Evolutionary conservation across 2,113 vertebrate genomes (phyloP).

Genomic region (Hassar affinis): DNA sequence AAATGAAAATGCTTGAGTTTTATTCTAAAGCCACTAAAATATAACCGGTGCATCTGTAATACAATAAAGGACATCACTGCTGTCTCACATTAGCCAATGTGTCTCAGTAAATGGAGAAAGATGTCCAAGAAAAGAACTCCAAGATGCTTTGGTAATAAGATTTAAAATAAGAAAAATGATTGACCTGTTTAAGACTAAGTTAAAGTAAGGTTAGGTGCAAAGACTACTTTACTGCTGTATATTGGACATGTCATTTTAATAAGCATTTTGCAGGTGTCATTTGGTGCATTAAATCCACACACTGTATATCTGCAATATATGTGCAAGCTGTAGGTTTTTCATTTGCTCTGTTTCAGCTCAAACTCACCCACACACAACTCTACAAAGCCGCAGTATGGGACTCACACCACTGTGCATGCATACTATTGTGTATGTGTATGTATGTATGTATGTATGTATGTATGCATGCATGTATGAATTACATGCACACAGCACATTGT

Average conservation of each 20-base stretch:
- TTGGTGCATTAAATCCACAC: not conserved
- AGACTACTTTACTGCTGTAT: not conserved
- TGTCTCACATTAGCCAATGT: not conserved
- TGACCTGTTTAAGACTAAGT: not conserved
- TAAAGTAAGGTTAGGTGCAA: not conserved
- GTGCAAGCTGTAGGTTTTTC: slow-evolving; percentile 2
- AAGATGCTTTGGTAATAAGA: not conserved
- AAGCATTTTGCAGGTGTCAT: not conserved
- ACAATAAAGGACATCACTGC: not conserved
- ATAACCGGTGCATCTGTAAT: not conserved
- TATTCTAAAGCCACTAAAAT: not conserved
- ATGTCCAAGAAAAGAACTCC: not conserved
- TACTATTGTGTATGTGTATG: not conserved
- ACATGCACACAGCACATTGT: not conserved
- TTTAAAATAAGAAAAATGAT: not conserved
- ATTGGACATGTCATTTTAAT: not conserved
- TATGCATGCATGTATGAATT: not conserved
- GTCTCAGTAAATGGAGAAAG: not conserved
- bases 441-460: not conserved
- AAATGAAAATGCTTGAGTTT: not conserved
- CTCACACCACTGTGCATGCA: not conserved
- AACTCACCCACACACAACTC: slow-evolving; percentile 16
- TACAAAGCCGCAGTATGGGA: slow-evolving; percentile 1
- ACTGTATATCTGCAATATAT: not conserved
- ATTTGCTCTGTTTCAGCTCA: not conserved